phyloP scores from a whole-genome alignment of 1,140 invertebrate genomes.

The Drosophila santomea region DNA sequence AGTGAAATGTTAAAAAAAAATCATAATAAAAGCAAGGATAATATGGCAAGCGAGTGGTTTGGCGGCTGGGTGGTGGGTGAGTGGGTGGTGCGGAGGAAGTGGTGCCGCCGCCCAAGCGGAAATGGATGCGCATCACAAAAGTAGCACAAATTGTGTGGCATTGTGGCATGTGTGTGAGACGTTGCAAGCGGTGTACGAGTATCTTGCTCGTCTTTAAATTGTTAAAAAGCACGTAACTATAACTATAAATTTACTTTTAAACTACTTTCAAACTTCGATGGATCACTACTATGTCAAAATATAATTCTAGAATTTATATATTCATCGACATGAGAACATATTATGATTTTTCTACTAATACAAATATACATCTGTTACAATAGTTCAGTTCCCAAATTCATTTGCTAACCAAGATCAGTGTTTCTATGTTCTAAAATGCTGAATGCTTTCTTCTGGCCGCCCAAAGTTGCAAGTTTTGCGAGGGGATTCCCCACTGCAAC shows the following conservation, averaged over 20 bases:
- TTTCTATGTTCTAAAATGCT: no score
- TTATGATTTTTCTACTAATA: no score
- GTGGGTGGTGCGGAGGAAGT: background rate
- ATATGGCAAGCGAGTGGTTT: slow-evolving; percentile 49
- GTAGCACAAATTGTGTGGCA: slow-evolving; percentile 77
- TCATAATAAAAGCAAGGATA: slow-evolving; percentile 75
- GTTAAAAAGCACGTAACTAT: background rate
- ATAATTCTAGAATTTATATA: no score
- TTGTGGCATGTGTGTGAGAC: slow-evolving; percentile 62
- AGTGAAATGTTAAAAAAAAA: slow-evolving; percentile 78
- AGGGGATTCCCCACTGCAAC: slow-evolving; percentile 46
- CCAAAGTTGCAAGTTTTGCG: background rate
- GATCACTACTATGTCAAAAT: no score
- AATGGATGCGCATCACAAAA: slow-evolving; percentile 81
- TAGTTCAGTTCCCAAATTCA: no score
- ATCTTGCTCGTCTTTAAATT: background rate
- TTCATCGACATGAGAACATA: no score
- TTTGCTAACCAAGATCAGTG: background rate
- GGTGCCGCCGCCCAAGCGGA: slow-evolving; percentile 63
- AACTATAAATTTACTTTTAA: no score
- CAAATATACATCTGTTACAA: no score
- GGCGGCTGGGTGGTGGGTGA: background rate
- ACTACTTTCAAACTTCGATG: no score
- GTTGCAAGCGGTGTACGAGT: slow-evolving; percentile 16
- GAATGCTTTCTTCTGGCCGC: background rate